Base-by-base conservation (phyloP, 2,113 vertebrate species). In the Aphelocoma coerulescens region DNA sequence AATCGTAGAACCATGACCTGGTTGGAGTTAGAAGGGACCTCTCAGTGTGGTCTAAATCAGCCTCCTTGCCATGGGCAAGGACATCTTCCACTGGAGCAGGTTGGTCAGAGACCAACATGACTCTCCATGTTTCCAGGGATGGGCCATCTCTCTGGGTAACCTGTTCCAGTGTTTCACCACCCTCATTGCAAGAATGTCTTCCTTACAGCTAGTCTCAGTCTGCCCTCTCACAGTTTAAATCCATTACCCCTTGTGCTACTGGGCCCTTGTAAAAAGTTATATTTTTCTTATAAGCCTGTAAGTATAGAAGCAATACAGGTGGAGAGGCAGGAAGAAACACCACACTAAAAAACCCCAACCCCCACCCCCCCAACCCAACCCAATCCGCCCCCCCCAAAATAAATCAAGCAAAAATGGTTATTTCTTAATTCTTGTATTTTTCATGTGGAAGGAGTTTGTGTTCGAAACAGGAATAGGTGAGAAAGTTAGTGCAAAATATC, bases 371-470 rank as follows among this genome's bases (percentile, higher is more conserved):
- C 48, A 24, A 8, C 13, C 32, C 54, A 55, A 55, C 30, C 54
- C 17, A 55, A 16, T 32, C 18, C 6, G 46, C 20, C 10, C 17
- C 28, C 3, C 17, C 26, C 35, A 37, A 5, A 46, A 27, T 63
- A 63, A 73, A 63, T 9, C 18, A 39, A 55, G 7, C 4, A 27
- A 65, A 55, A 74, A 21, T 9, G 0, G 4, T 46, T 51, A 16
- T 24, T 63, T 54, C 37, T 46, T 72, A 23, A 41, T 41, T 11
- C 51, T 69, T 39, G 1, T 77, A 10, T 57, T 87, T 87, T 75
- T 66, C 11, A 26, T 0, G 0, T 67, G 9, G 13, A 13, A 75
- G 54, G 83, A 55, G 3, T 54, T 43, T 54, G 23, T n/a, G 9
- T 88, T 86, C 4, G 65, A 48, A 68, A 68, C 24, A 16, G 7